Conservation (phyloP, 2,113 vertebrate genomes). For the Heterotis niloticus region DNA sequence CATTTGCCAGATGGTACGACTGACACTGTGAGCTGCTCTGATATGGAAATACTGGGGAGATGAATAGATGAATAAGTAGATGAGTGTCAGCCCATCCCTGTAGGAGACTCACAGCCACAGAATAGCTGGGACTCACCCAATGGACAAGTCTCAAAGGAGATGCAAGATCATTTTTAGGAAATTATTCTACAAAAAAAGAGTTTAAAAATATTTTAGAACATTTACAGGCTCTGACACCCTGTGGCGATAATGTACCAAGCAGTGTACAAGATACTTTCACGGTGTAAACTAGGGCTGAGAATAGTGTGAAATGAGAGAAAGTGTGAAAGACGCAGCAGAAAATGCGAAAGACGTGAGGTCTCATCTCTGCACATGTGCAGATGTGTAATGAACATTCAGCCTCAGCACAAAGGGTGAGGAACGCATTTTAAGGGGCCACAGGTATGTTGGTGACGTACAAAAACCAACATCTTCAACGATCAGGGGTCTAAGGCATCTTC, state of each 20-base stretch:
- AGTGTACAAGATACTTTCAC: neutral
- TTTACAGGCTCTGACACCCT: too few species aligned
- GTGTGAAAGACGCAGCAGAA: too few species aligned
- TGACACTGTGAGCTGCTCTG: constrained; percentile 21
- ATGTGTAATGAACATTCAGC: too few species aligned
- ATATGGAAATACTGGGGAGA: neutral
- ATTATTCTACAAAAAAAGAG: neutral
- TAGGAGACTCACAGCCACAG: constrained; percentile 19
- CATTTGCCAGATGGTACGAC: constrained; percentile 8
- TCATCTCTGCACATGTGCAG: too few species aligned
- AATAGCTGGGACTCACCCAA: neutral
- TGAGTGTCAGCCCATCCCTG: neutral
- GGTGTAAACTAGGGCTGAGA: too few species aligned
- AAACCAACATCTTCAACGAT: too few species aligned
- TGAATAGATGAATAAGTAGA: neutral
- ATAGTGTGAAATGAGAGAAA: too few species aligned
- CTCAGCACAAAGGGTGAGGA: too few species aligned
- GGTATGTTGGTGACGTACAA: too few species aligned
- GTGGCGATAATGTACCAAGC: neutral
- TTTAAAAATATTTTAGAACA: neutral
- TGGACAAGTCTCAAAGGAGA: neutral
- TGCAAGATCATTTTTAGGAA: constrained; percentile 12
- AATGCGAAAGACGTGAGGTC: too few species aligned
- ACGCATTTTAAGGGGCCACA: too few species aligned
- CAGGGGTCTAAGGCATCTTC: too few species aligned